phyloP scores from a whole-genome alignment of 2,888 invertebrate species.

The Tetragonula carbonaria region DNA sequence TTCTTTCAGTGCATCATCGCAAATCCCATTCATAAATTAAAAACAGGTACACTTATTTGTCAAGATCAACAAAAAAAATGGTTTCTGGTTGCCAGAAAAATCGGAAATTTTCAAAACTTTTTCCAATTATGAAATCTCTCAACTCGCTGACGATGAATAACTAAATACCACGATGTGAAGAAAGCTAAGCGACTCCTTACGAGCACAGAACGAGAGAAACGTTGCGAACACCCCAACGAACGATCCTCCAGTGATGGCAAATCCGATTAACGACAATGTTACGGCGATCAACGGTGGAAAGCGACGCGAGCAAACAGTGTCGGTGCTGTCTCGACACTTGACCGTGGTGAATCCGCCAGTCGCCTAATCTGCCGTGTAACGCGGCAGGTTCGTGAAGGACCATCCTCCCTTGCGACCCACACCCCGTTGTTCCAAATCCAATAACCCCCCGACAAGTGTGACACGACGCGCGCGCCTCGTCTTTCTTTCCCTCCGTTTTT shows the following conservation, averaged over 20 bases:
- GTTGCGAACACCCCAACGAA: background rate
- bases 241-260: background rate
- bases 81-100: too few species aligned
- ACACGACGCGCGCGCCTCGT: constrained; percentile 65
- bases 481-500: background rate
- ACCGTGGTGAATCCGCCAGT: constrained; percentile 75
- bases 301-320: constrained; percentile 24
- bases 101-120: too few species aligned
- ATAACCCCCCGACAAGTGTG: constrained; percentile 80
- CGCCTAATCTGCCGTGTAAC: constrained; percentile 82
- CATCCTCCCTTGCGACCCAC: constrained; percentile 9
- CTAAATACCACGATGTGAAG: too few species aligned
- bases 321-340: constrained; percentile 72
- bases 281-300: constrained; percentile 5
- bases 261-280: constrained; percentile 17
- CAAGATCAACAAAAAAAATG: too few species aligned
- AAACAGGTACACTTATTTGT: too few species aligned
- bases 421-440: constrained; percentile 79
- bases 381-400: constrained; percentile 76
- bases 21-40: too few species aligned
- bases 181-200: too few species aligned
- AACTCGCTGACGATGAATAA: too few species aligned
- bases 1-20: too few species aligned
- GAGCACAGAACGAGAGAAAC: too few species aligned
- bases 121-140: too few species aligned